phyloP scores from a whole-genome alignment of 1,140 invertebrate genomes.

The Ctenoplectra terminalis region DNA sequence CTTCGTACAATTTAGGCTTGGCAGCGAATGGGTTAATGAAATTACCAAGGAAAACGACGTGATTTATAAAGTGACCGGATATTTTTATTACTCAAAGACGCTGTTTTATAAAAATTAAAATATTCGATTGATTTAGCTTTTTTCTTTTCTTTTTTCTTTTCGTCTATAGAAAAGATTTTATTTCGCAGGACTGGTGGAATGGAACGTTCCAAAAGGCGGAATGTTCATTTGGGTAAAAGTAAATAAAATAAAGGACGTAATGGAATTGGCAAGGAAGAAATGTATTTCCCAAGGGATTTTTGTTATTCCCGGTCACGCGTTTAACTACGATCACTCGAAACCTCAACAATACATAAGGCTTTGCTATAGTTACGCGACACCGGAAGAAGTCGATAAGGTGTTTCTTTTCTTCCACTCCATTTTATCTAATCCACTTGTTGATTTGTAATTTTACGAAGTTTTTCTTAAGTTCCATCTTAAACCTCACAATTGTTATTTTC shows the following conservation, averaged over 20 bases:
- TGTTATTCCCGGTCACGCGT: constrained; percentile 83
- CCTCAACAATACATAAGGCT: constrained; percentile 82
- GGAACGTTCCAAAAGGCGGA: constrained; percentile 84
- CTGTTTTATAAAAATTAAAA: background rate
- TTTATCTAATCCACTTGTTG: background rate
- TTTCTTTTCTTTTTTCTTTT: background rate
- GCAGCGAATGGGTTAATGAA: too few relatives aligned
- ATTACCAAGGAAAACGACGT: too few relatives aligned
- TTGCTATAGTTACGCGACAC: constrained; percentile 82
- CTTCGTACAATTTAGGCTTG: too few relatives aligned
- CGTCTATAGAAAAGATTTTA: background rate
- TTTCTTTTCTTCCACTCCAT: background rate
- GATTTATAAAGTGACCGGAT: too few relatives aligned
- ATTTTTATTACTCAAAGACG: constrained; percentile 23
- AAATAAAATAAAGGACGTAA: constrained; percentile 79
- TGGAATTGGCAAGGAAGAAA: constrained; percentile 81
- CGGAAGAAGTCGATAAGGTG: constrained; percentile 84
- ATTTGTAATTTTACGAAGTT: background rate
- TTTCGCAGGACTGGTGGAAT: constrained; percentile 83
- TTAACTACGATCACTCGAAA: constrained; percentile 76
- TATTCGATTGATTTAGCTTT: too few relatives aligned
- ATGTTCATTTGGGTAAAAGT: constrained; percentile 87
- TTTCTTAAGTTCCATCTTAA: background rate
- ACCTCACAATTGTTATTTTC: background rate
- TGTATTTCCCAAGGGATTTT: constrained; percentile 81